These are phyloP conservation scores for Sitta europaea DNA, from an alignment of 2,113 vertebrate genomes.

Conservation along the genomic window DNA sequence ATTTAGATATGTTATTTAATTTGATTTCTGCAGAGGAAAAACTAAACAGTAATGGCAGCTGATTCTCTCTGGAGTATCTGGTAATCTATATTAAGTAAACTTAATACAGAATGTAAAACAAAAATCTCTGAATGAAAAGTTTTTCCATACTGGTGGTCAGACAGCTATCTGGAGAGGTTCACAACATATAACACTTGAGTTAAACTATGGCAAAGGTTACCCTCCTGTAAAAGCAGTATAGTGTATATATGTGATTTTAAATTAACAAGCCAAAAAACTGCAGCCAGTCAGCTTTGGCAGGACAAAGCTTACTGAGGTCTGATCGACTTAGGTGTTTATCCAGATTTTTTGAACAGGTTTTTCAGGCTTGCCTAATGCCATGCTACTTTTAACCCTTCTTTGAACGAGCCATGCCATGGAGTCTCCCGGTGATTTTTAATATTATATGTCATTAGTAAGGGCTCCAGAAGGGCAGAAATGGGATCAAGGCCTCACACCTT, in stretches of 20 bases:
- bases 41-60: conserved; percentile 32
- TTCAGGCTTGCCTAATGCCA: neutral
- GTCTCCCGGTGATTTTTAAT: neutral
- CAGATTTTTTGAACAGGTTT: neutral
- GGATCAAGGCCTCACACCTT: neutral
- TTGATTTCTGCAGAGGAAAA: conserved; percentile 41
- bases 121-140: conserved; percentile 5
- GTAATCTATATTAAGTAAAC: conserved; percentile 30
- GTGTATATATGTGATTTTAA: neutral
- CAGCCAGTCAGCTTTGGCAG: neutral
- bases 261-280: neutral
- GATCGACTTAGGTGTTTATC: neutral
- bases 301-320: neutral
- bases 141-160: neutral
- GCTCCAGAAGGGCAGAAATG: neutral
- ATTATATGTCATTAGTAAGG: neutral
- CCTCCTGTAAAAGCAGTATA: neutral
- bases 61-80: conserved; percentile 13
- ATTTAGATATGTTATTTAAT: conserved; percentile 28
- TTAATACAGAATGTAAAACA: conserved; percentile 11
- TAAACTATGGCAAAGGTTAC: neutral
- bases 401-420: neutral
- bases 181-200: neutral
- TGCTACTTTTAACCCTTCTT: neutral
- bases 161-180: neutral